Evolutionary conservation across 2,888 invertebrate species (phyloP).

Genomic region (Drosophila neonasuta): DNA sequence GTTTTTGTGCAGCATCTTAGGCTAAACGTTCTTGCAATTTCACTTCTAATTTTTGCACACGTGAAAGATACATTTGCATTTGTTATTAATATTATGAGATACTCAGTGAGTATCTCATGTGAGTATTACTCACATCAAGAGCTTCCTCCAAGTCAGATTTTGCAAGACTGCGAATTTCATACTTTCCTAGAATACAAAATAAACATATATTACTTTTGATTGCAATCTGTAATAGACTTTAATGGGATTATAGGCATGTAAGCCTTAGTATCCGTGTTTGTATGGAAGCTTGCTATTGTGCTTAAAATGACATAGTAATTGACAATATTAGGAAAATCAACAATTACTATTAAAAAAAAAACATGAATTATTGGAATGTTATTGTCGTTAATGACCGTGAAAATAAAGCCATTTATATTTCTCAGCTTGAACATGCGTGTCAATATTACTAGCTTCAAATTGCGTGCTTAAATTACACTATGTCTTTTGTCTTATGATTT

Average conservation of each 20-base stretch:
- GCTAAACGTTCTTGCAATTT: background rate
- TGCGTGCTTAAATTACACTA: too few species aligned
- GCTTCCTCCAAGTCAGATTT: conserved; percentile 84
- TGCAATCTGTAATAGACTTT: background rate
- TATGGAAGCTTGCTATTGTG: background rate
- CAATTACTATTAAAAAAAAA: background rate
- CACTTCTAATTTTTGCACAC: background rate
- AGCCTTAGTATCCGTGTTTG: background rate
- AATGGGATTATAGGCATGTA: background rate
- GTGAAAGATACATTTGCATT: background rate
- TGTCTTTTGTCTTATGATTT: background rate
- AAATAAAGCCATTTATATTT: conserved; percentile 3
- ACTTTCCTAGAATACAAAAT: conserved; percentile 84
- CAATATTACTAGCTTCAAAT: background rate
- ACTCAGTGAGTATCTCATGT: too few species aligned
- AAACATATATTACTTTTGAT: background rate
- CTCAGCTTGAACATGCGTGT: conserved; percentile 8
- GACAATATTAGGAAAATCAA: background rate
- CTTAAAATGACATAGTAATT: background rate
- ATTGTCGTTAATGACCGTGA: background rate
- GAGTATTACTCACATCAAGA: conserved; percentile 84
- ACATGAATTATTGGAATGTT: conserved; percentile 3
- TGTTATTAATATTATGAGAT: background rate
- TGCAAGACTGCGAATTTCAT: conserved; percentile 85
- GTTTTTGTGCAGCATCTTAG: conserved; percentile 19